A percentile compares a stretch with the other conserved stretches of the same genome.
phyloP scores from a whole-genome alignment of 2,888 invertebrate genomes.

The Danaus chrysippus region DNA sequence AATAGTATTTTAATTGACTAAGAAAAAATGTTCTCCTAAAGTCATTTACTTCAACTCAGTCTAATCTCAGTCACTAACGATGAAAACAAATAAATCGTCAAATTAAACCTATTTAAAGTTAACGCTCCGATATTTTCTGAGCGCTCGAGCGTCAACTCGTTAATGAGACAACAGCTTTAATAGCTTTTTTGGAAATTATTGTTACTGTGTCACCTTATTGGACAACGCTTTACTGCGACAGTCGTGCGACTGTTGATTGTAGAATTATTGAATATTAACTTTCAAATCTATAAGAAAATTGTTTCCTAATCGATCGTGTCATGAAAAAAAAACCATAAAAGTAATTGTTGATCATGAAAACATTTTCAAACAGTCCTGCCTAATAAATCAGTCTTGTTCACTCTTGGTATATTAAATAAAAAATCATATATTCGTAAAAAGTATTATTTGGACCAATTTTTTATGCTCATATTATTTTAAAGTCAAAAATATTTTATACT shows the following conservation, averaged over 20 bases:
- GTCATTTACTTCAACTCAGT: constrained; percentile 19
- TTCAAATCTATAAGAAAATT: neutral
- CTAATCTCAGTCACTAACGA: constrained; percentile 28
- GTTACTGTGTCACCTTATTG: constrained; percentile 40
- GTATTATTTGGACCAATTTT: too few relatives aligned
- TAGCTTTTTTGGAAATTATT: constrained; percentile 40
- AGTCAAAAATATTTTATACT: neutral
- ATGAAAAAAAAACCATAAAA: too few relatives aligned
- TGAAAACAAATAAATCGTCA: constrained; percentile 62
- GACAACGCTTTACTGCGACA: constrained; percentile 13
- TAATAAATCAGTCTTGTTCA: too few relatives aligned
- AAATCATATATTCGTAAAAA: too few relatives aligned
- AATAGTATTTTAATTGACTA: too few relatives aligned
- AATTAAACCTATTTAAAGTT: constrained; percentile 54
- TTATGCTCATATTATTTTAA: too few relatives aligned
- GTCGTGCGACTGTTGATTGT: constrained; percentile 1
- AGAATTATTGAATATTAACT: neutral
- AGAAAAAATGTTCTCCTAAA: constrained; percentile 9
- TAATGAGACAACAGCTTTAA: constrained; percentile 67
- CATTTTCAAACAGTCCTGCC: too few relatives aligned
- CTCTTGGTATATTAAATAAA: too few relatives aligned
- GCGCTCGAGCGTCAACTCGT: constrained; percentile 34
- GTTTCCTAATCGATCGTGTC: too few relatives aligned
- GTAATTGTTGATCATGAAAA: too few relatives aligned
- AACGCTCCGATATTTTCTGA: constrained; percentile 26